phyloP scores from a whole-genome alignment of 2,797 vertebrate species.

The Fistularia commersonii region DNA sequence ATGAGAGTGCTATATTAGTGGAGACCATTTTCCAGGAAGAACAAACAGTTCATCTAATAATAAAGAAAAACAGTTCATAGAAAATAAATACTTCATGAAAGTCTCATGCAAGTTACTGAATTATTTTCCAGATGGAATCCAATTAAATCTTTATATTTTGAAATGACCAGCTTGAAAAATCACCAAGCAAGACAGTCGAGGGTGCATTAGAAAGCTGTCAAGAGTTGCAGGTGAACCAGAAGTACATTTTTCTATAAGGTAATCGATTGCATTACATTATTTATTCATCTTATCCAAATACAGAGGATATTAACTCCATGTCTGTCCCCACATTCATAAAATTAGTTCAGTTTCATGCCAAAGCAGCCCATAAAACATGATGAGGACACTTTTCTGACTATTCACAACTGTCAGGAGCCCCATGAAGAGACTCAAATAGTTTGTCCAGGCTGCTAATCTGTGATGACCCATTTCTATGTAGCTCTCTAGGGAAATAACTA shows the following conservation, averaged over 20 bases:
- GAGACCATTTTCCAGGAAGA: no score
- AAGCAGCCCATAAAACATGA: conserved; percentile 3
- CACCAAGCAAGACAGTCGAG: conserved; percentile 6
- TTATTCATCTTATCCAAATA: conserved; percentile 13
- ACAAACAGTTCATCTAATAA: no score
- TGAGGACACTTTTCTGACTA: conserved; percentile 8
- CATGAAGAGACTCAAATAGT: conserved; percentile 24
- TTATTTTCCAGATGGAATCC: neutral
- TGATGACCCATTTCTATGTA: conserved; percentile 39
- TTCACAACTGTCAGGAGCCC: conserved; percentile 13
- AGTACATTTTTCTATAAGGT: neutral
- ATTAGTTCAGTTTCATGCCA: conserved; percentile 11
- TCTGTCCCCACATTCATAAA: conserved; percentile 13
- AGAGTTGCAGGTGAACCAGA: neutral
- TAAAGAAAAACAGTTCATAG: no score
- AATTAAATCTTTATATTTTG: neutral
- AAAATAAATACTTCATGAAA: no score
- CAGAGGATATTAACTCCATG: conserved; percentile 17
- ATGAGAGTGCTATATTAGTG: no score
- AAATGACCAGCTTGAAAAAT: conserved; percentile 4
- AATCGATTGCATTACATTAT: conserved; percentile 14
- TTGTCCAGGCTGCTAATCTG: conserved; percentile 38
- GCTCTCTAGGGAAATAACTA: conserved; percentile 30
- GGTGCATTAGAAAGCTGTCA: conserved; percentile 4
- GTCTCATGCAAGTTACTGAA: neutral